Conservation (phyloP, 2,888 invertebrate genomes). For the Heterodera filipjevi region DNA sequence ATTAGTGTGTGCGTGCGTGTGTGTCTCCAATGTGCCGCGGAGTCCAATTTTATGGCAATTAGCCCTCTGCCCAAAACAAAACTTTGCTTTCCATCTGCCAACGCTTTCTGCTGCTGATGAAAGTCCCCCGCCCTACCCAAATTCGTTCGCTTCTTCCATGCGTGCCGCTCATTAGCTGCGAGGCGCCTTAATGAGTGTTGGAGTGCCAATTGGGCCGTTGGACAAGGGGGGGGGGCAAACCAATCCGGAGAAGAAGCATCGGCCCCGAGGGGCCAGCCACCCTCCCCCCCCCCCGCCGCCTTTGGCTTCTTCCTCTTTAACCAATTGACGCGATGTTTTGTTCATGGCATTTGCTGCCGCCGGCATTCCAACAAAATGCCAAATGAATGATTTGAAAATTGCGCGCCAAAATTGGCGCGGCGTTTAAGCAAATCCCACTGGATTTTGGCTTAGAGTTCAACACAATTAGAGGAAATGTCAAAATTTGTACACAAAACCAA, state of each 20-base stretch:
- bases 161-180: slow-evolving; percentile 5
- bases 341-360: too few species aligned
- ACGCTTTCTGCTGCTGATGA: too few species aligned
- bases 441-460: too few species aligned
- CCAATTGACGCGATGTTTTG: too few species aligned
- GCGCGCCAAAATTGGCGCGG: too few species aligned
- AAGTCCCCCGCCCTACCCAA: not conserved
- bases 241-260: not conserved
- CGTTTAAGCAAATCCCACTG: too few species aligned
- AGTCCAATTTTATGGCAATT: not conserved
- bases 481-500: too few species aligned
- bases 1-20: not conserved
- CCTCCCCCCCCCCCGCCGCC: not conserved
- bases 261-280: not conserved
- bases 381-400: too few species aligned
- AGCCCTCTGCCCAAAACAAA: not conserved
- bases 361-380: too few species aligned
- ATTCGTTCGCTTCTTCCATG: not conserved
- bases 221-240: not conserved
- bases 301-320: too few species aligned
- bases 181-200: slow-evolving; percentile 6
- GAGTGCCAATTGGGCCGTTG: slow-evolving; percentile 6
- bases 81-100: not conserved
- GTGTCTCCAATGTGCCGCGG: not conserved
- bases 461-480: too few species aligned